These are phyloP conservation scores for Neogale vison DNA, from an alignment of 2,113 vertebrate genomes.

Conservation along the genomic window DNA sequence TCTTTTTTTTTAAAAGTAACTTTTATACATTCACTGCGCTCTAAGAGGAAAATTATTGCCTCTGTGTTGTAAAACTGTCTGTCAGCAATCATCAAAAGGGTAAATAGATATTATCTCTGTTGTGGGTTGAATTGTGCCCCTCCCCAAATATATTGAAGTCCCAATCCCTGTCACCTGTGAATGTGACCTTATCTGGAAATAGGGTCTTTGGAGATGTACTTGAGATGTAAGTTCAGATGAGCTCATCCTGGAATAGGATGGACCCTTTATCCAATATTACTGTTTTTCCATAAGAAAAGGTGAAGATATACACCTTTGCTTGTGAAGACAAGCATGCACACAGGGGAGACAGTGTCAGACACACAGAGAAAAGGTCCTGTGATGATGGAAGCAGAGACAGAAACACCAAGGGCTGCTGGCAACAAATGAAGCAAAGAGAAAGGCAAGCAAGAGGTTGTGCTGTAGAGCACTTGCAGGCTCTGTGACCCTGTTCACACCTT, in stretches of 20 bases:
- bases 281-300: neutral
- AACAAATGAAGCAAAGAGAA: neutral
- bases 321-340: neutral
- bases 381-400: neutral
- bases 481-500: neutral
- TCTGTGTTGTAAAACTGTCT: neutral
- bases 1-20: neutral
- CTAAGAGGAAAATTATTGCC: neutral
- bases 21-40: neutral
- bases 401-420: neutral
- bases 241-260: neutral
- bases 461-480: neutral
- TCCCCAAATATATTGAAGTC: neutral
- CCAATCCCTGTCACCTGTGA: neutral
- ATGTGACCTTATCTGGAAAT: neutral
- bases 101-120: neutral
- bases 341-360: neutral
- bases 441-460: neutral
- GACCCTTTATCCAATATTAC: neutral
- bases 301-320: neutral
- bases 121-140: neutral
- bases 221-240: neutral
- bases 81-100: neutral
- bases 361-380: neutral
- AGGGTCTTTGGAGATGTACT: neutral